These are phyloP conservation scores for Heptranchias perlo DNA, from an alignment of 2,113 vertebrate genomes.

Conservation along the genomic window DNA sequence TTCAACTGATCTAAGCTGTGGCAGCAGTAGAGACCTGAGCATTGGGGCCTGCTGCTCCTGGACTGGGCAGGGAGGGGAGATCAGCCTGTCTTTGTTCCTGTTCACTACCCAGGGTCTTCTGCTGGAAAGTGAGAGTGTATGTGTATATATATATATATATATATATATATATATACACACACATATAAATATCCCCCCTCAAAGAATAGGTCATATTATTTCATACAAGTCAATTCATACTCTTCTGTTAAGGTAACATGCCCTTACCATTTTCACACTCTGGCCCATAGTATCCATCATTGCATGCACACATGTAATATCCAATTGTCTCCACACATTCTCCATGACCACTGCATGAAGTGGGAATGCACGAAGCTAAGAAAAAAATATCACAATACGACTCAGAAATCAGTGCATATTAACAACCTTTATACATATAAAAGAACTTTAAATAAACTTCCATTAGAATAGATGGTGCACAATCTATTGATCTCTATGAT, in stretches of 20 bases:
- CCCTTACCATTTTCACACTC: slow-evolving; percentile 35
- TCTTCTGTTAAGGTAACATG: background rate
- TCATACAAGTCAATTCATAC: background rate
- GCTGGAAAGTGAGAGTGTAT: background rate
- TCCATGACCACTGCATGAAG: background rate
- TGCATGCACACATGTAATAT: slow-evolving; percentile 12
- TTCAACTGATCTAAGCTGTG: background rate
- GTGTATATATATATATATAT: too few species aligned
- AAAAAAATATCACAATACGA: background rate
- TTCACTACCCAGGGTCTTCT: background rate
- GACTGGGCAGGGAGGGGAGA: background rate
- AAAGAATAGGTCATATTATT: background rate
- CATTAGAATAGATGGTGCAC: too few species aligned
- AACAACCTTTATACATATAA: background rate
- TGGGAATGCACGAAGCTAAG: slow-evolving; percentile 7
- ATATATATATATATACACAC: too few species aligned
- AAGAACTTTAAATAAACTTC: background rate
- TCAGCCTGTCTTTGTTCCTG: background rate
- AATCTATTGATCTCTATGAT: too few species aligned
- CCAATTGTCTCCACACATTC: slow-evolving; percentile 25
- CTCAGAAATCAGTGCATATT: background rate
- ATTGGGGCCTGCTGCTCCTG: background rate
- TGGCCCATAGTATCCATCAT: slow-evolving; percentile 27
- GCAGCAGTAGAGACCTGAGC: background rate
- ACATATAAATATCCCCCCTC: too few species aligned